Percentiles rank a stretch among this genome's conserved stretches.
Conservation (phyloP, 2,797 vertebrate species). For the Eremophila alpestris region DNA sequence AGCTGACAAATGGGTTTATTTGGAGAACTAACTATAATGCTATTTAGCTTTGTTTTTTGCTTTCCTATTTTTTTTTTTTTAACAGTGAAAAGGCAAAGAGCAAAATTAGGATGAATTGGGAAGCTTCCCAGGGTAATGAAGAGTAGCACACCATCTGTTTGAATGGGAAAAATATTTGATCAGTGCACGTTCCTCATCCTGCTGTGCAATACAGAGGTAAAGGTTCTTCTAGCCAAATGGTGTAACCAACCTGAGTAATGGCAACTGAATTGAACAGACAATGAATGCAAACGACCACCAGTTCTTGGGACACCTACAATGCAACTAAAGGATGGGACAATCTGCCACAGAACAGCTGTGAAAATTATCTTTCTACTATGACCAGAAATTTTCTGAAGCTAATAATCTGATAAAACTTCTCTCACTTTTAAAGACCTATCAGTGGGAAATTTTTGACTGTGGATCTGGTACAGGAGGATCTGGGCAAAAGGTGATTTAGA, state of each 20-base stretch:
- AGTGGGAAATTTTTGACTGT: background rate
- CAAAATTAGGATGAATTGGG: background rate
- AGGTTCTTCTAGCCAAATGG: background rate
- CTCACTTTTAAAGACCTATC: background rate
- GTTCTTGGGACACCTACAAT: background rate
- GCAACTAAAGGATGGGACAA: background rate
- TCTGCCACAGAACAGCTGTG: background rate
- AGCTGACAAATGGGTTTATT: background rate
- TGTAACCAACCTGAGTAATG: background rate
- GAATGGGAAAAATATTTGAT: background rate
- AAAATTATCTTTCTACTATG: background rate
- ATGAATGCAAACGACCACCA: background rate
- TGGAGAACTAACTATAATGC: background rate
- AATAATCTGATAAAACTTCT: background rate
- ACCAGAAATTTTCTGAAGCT: background rate
- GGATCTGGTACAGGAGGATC: background rate
- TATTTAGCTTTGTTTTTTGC: background rate
- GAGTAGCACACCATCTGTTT: constrained; percentile 5
- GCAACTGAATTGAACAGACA: background rate
- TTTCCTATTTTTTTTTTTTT: background rate
- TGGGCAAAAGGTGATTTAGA: background rate
- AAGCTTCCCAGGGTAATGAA: constrained; percentile 10
- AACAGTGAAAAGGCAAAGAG: background rate
- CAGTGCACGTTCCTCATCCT: background rate
- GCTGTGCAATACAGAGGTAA: background rate